phyloP scores from a whole-genome alignment of 2,113 vertebrate genomes.

The Prunella himalayana region DNA sequence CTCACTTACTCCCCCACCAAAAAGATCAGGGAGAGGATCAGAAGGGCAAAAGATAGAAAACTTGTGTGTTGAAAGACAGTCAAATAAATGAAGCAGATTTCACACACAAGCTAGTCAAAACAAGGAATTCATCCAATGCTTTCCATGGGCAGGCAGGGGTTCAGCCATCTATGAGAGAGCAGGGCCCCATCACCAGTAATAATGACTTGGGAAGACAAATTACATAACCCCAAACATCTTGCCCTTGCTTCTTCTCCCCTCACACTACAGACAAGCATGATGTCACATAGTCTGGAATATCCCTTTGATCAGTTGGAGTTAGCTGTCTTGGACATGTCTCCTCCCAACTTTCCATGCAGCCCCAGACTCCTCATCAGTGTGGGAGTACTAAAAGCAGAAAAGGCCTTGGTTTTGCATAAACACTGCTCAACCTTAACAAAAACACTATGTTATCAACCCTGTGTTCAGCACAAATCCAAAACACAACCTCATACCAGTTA shows the following conservation, averaged over 20 bases:
- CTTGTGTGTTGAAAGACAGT: background rate
- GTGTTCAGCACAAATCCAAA: background rate
- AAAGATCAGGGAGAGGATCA: background rate
- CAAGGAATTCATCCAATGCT: background rate
- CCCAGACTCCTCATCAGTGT: background rate
- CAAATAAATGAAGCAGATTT: background rate
- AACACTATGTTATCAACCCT: background rate
- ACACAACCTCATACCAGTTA: rapidly evolving
- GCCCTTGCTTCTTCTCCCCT: background rate
- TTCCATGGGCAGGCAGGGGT: background rate
- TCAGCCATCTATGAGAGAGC: background rate
- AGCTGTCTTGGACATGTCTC: background rate
- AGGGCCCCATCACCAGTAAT: background rate
- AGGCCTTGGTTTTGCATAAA: background rate
- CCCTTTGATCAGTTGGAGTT: background rate
- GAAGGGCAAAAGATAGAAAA: background rate
- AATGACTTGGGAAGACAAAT: background rate
- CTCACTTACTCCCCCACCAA: background rate
- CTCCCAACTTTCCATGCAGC: background rate
- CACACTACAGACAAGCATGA: rapidly evolving
- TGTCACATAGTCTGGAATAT: background rate
- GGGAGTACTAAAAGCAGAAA: background rate
- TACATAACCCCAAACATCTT: background rate
- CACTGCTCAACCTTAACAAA: background rate
- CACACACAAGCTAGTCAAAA: background rate